Evolutionary conservation across 2,888 invertebrate genomes (phyloP).

Genomic region (Drosophila melanosoma): DNA sequence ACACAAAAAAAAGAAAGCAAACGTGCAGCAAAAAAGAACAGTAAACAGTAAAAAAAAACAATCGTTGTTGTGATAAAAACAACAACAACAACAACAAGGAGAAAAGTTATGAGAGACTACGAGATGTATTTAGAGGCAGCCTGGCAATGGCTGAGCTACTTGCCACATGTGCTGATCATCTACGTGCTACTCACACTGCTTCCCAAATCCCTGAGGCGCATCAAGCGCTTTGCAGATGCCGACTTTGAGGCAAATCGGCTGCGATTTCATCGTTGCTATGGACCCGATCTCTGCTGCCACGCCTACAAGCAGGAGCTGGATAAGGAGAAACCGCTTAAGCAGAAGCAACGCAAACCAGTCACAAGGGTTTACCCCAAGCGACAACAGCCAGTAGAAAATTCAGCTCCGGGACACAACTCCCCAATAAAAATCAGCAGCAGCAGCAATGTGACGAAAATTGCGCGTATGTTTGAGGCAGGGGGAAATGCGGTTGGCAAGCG

Average conservation of each 20-base stretch:
- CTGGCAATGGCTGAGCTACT: conserved; percentile 75
- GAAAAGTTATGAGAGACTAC: conserved; percentile 40
- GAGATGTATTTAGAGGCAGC: conserved; percentile 59
- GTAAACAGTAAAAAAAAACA: conserved; percentile 40
- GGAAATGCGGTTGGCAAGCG: conserved; percentile 62
- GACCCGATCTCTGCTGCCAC: conserved; percentile 82
- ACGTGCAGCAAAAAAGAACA: conserved; percentile 9
- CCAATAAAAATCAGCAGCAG: conserved; percentile 43
- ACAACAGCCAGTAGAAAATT: conserved; percentile 52
- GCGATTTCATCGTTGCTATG: conserved; percentile 83
- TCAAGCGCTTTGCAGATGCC: conserved; percentile 76
- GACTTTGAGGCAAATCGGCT: conserved; percentile 77
- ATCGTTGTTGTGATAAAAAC: conserved; percentile 51
- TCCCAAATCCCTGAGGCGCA: conserved; percentile 79
- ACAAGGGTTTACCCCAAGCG: conserved; percentile 82
- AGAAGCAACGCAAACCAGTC: conserved; percentile 80
- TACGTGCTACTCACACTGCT: conserved; percentile 82
- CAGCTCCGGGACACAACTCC: conserved; percentile 32
- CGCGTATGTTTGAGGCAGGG: conserved; percentile 83
- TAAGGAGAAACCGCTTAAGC: conserved; percentile 66
- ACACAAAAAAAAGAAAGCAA: conserved; percentile 40
- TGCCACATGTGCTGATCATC: conserved; percentile 74
- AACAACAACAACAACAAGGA: conserved; percentile 1
- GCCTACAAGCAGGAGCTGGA: conserved; percentile 55
- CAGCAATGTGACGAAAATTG: conserved; percentile 83